A percentile compares a stretch with the other conserved stretches of the same genome.
Conservation (phyloP, 1,140 invertebrate genomes). For the Daktulosphaira vitifoliae region DNA sequence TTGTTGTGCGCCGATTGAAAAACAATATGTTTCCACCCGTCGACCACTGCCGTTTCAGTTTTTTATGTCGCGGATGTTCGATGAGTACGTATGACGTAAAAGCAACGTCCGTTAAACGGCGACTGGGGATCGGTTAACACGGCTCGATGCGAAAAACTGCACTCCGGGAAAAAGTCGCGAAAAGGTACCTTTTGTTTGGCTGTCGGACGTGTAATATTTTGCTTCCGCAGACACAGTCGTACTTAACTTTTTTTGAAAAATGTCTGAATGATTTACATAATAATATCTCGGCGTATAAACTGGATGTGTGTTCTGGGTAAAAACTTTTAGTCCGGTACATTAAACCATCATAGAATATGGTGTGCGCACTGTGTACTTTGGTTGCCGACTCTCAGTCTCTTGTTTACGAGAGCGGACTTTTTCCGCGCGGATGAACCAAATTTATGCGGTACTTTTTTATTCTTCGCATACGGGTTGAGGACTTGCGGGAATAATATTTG, state of each 20-base stretch:
- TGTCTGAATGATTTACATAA: conserved; percentile 29
- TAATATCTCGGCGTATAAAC: conserved; percentile 1
- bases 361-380: background rate
- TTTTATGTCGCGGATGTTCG: too few species aligned
- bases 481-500: too few species aligned
- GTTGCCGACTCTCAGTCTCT: too few species aligned
- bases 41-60: background rate
- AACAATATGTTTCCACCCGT: background rate
- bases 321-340: conserved; percentile 22
- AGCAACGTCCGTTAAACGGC: too few species aligned
- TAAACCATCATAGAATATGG: conserved; percentile 22
- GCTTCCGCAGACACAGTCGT: background rate
- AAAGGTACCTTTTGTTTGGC: background rate
- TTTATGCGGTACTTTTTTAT: conserved; percentile 2
- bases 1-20: background rate
- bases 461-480: too few species aligned
- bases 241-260: conserved; percentile 27
- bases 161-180: too few species aligned
- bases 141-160: too few species aligned
- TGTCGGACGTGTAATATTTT: conserved; percentile 15
- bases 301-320: background rate
- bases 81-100: too few species aligned
- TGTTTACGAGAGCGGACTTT: background rate
- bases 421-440: conserved; percentile 21
- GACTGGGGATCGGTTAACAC: background rate